Conservation (phyloP, 2,113 vertebrate genomes). For the Nothocercus julius region DNA sequence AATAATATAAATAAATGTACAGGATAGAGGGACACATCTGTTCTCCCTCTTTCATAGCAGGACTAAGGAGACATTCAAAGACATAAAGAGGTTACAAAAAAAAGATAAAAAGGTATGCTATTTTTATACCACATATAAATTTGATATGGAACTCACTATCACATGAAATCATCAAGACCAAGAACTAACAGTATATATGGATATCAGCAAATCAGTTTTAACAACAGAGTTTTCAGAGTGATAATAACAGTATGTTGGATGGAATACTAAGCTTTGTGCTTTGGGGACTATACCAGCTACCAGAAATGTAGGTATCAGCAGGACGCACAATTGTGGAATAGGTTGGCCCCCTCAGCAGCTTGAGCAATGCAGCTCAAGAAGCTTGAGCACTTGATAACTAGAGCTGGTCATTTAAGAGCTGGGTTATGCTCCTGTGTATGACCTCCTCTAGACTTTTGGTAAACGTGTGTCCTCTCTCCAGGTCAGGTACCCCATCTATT, state of each 20-base stretch:
- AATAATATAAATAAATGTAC: neutral
- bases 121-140: neutral
- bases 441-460: neutral
- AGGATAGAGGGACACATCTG: neutral
- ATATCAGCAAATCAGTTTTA: neutral
- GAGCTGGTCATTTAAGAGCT: neutral
- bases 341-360: rapidly evolving
- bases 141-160: neutral
- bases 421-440: neutral
- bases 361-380: neutral
- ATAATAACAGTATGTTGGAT: neutral
- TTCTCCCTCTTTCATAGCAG: neutral
- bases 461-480: neutral
- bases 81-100: neutral
- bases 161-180: neutral
- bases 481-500: neutral
- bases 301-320: neutral
- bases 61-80: neutral
- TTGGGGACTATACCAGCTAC: neutral
- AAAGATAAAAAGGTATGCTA: neutral
- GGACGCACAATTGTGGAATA: neutral
- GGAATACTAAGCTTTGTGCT: neutral
- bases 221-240: neutral
- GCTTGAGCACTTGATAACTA: neutral
- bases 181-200: neutral